Percentiles rank a stretch among this genome's conserved stretches.
These are phyloP conservation scores for Halichoerus grypus DNA, from an alignment of 2,113 vertebrate species.

Conservation along the genomic window DNA sequence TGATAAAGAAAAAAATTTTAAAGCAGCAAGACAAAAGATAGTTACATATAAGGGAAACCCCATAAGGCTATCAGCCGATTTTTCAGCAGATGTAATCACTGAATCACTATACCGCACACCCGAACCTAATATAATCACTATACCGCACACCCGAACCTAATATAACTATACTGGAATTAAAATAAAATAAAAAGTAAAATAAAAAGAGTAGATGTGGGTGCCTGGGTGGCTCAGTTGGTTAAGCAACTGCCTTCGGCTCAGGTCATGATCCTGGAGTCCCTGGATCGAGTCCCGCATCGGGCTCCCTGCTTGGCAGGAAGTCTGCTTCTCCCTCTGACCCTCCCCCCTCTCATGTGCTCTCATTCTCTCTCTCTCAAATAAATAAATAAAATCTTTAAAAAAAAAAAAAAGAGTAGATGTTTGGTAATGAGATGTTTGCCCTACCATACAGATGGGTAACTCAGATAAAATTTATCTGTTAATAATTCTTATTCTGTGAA, in stretches of 20 bases:
- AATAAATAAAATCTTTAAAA: background rate
- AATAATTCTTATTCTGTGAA: background rate
- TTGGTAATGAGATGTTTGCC: background rate
- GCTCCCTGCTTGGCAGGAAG: too few species aligned
- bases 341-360: too few species aligned
- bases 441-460: background rate
- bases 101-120: background rate
- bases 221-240: too few species aligned
- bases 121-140: background rate
- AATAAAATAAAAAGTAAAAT: background rate
- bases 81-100: background rate
- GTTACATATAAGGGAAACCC: background rate
- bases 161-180: background rate
- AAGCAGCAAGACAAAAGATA: background rate
- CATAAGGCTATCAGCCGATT: background rate
- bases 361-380: too few species aligned
- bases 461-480: background rate
- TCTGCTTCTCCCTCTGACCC: too few species aligned
- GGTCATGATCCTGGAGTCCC: too few species aligned
- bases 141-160: background rate
- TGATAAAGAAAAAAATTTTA: background rate
- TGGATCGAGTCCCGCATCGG: too few species aligned
- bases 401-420: background rate
- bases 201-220: background rate
- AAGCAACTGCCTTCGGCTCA: too few species aligned